These are phyloP conservation scores for Autographa gamma DNA, from an alignment of 2,888 invertebrate species.

Conservation along the genomic window DNA sequence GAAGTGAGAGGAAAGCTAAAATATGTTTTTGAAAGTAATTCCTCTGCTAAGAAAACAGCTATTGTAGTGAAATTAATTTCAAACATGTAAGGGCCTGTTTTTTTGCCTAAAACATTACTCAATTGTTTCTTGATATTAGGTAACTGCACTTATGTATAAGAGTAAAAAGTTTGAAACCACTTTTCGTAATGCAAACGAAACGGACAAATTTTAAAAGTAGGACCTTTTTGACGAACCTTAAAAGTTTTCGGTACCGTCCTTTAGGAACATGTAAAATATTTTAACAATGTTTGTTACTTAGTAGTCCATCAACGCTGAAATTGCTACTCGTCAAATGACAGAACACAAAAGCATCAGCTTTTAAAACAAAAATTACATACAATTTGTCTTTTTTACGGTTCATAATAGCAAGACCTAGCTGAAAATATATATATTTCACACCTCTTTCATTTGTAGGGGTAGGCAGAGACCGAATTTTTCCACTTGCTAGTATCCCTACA, in stretches of 20 bases:
- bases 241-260: background rate
- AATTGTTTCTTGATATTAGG: background rate
- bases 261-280: background rate
- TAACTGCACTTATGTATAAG: background rate
- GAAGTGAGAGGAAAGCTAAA: too few relatives aligned
- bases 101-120: background rate
- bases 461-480: too few relatives aligned
- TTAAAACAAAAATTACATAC: background rate
- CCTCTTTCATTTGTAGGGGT: too few relatives aligned
- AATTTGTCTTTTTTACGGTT: too few relatives aligned
- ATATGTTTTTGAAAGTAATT: too few relatives aligned
- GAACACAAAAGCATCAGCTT: background rate
- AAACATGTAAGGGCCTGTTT: too few relatives aligned
- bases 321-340: background rate
- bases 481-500: too few relatives aligned
- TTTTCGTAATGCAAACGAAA: constrained; percentile 2
- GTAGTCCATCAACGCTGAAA: background rate
- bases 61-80: too few relatives aligned
- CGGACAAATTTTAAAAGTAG: constrained; percentile 4
- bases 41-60: too few relatives aligned
- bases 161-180: background rate
- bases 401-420: too few relatives aligned
- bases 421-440: too few relatives aligned
- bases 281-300: constrained; percentile 1
- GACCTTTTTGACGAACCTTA: background rate